These are phyloP conservation scores for Sebastes umbrosus DNA, from an alignment of 2,797 vertebrate genomes.

Conservation along the genomic window DNA sequence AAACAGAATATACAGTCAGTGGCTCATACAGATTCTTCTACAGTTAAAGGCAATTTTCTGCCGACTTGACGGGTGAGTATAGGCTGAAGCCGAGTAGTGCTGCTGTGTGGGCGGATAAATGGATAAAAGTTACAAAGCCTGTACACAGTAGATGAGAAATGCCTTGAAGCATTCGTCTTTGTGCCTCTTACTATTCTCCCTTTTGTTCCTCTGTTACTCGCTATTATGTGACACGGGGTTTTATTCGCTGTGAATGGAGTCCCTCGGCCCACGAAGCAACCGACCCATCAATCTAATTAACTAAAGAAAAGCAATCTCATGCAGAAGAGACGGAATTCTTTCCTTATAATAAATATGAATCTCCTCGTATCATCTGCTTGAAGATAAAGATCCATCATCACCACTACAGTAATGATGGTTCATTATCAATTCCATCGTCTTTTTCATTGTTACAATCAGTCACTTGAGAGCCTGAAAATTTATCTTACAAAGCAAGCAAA, in stretches of 20 bases:
- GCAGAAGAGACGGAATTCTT: not conserved
- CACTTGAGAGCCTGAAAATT: constrained; percentile 32
- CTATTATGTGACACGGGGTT: constrained; percentile 23
- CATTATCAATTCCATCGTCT: constrained; percentile 36
- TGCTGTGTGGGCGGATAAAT: constrained; percentile 54
- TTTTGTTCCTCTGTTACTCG: constrained; percentile 24
- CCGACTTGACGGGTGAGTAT: constrained; percentile 18
- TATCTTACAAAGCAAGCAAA: constrained; percentile 5
- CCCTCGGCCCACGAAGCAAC: constrained; percentile 15
- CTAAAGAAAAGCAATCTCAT: constrained; percentile 23
- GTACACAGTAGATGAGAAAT: constrained; percentile 50
- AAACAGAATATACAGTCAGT: constrained; percentile 26
- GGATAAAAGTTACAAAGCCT: constrained; percentile 35
- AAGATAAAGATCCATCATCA: constrained; percentile 36
- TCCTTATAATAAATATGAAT: constrained; percentile 30
- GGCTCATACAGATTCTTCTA: constrained; percentile 17
- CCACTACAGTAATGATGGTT: constrained; percentile 17
- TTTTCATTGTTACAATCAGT: constrained; percentile 26
- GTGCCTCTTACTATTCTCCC: constrained; percentile 19
- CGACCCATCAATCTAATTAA: constrained; percentile 52
- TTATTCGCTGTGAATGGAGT: constrained; percentile 25
- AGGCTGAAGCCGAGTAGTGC: constrained; percentile 34
- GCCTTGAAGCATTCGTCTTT: constrained; percentile 42
- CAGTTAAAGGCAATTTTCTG: constrained; percentile 42
- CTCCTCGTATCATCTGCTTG: constrained; percentile 9